phyloP scores from a whole-genome alignment of 2,888 invertebrate species.

The Thymelicus acteon region DNA sequence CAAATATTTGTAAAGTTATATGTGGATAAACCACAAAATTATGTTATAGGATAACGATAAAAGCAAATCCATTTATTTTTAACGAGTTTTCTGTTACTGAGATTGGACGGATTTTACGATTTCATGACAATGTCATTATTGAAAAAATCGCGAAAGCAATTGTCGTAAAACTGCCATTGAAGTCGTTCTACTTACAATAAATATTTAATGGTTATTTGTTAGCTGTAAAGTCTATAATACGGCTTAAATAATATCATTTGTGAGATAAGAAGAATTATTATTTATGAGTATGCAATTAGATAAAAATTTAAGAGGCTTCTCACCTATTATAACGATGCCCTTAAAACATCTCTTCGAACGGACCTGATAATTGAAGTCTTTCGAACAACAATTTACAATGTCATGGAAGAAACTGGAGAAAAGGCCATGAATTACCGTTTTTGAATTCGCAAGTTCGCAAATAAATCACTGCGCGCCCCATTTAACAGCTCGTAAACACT shows the following conservation, averaged over 20 bases:
- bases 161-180: conserved; percentile 56
- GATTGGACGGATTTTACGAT: conserved; percentile 50
- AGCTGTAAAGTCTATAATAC: neutral
- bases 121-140: conserved; percentile 58
- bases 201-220: conserved; percentile 6
- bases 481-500: conserved; percentile 52
- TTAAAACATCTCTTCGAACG: conserved; percentile 3
- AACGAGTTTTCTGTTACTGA: conserved; percentile 29
- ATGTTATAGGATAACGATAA: neutral
- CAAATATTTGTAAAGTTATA: too few relatives aligned
- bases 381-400: conserved; percentile 22
- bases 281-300: neutral
- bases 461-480: conserved; percentile 45
- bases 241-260: neutral
- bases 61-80: conserved; percentile 20
- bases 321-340: conserved; percentile 11
- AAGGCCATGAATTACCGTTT: conserved; percentile 38
- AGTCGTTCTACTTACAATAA: conserved; percentile 44
- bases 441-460: conserved; percentile 48
- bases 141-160: conserved; percentile 46
- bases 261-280: neutral
- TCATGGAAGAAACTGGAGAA: conserved; percentile 11
- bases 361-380: conserved; percentile 2
- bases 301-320: neutral
- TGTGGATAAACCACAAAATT: neutral